Evolutionary conservation across 64 coral and sea anemone genomes (phyloP).

Genomic region (Actinia tenebrosa): DNA sequence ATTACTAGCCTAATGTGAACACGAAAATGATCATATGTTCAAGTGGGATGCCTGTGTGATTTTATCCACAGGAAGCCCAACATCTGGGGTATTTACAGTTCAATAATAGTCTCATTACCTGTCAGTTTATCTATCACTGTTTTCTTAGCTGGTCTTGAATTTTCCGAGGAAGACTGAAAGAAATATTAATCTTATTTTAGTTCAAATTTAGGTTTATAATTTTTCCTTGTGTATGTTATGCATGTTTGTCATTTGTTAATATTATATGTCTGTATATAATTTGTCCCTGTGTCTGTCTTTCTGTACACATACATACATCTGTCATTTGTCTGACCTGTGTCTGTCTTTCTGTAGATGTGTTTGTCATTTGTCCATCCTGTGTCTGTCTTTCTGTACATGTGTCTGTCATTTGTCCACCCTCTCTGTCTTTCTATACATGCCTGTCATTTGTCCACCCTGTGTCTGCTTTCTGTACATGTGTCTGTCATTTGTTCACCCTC

Average conservation of each 20-base stretch:
- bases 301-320: too few species aligned
- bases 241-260: too few species aligned
- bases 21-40: not conserved
- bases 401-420: not conserved
- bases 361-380: not conserved
- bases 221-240: too few species aligned
- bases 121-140: not conserved
- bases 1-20: too few species aligned
- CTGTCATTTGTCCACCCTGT: not conserved
- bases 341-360: not conserved
- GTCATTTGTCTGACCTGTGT: not conserved
- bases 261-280: too few species aligned
- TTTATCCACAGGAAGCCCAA: not conserved
- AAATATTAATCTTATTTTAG: not conserved
- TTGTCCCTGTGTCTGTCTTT: too few species aligned
- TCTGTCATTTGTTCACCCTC: not conserved
- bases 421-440: not conserved
- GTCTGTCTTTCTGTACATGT: not conserved
- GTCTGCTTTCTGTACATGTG: not conserved
- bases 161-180: not conserved
- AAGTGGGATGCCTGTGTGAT: not conserved
- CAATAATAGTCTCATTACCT: not conserved
- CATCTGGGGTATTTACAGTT: not conserved
- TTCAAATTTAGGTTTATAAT: too few species aligned
- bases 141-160: not conserved